Base-by-base conservation (phyloP, 2,888 invertebrate genomes). In the Pteria penguin region DNA sequence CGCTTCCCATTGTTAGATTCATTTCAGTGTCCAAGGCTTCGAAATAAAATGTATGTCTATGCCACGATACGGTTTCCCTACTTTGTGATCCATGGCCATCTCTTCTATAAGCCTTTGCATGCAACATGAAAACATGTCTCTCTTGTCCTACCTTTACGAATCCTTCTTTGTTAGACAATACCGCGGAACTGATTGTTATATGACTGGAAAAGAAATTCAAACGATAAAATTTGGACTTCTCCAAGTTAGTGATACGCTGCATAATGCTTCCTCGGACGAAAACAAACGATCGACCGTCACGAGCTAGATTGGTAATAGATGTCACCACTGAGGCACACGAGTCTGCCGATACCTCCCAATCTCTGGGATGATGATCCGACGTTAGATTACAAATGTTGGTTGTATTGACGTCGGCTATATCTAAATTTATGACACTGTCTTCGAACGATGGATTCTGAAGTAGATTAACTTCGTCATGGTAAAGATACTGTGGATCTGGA, bases 381-480 rank as follows among this genome's bases (percentile, higher is more conserved):
- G 68, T 63, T 4, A 58, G 32, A 22, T 72, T 70, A 54, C 76
- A 77, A 11, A 77, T 77, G 24, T 77, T 63, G 2, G 69, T 73
- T 22, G 26, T 65, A 61, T 45, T 73, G n/a, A 69, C 36, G 4
- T 65, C 32, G 22, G 63, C 62, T 26, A 36, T 36, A 0, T 18
- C n/a, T 5, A 73, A 61, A 22, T 52, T 26, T 24, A 33, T 63
- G 5, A 24, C n/a, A 11, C 57, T 57, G 4, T 29, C 63, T 57
- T 83, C 81, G 74, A 83, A 82, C 5, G 82, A 82, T 4, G 81
- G 82, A 67, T 83, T 81, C 2, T 33, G 8, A 0, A 82, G n/a
- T 4, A 82, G 27, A 63, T 84, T 83, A 1, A 54, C 36, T 1
- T 70, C 78, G 2, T 52, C 24, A 58, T 83, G 79, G 4, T 75